Conservation (phyloP, 2,888 invertebrate species). For the Nephrotoma flavescens region DNA sequence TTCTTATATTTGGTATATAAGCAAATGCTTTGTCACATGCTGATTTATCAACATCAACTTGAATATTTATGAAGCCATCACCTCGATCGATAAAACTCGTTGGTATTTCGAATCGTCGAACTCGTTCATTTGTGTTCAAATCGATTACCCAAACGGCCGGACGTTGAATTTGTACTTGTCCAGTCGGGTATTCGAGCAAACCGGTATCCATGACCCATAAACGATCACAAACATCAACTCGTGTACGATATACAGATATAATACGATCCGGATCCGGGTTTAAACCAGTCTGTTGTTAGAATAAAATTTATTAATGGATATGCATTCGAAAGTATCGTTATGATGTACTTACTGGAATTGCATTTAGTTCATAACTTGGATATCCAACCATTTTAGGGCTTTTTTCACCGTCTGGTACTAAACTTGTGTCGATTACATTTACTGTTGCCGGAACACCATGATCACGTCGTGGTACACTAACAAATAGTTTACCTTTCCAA, state of each 20-base stretch:
- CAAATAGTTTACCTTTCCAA: conserved; percentile 14
- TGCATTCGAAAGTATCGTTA: neutral
- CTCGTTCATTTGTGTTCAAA: conserved; percentile 43
- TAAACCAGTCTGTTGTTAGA: conserved; percentile 9
- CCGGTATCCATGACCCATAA: conserved; percentile 73
- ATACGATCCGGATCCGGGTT: conserved; percentile 23
- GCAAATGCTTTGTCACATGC: conserved; percentile 51
- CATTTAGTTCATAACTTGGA: conserved; percentile 25
- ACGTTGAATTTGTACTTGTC: conserved; percentile 32
- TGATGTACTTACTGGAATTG: conserved; percentile 16
- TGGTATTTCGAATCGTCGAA: conserved; percentile 38
- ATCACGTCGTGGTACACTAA: conserved; percentile 46
- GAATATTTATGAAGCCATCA: conserved; percentile 44
- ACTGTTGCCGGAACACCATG: conserved; percentile 46
- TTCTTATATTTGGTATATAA: conserved; percentile 42
- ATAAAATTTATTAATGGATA: neutral
- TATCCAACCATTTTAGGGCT: conserved; percentile 28
- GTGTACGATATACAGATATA: conserved; percentile 55
- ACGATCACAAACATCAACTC: conserved; percentile 53
- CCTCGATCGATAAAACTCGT: conserved; percentile 21
- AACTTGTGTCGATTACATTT: conserved; percentile 33
- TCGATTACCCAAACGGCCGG: conserved; percentile 53
- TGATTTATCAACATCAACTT: conserved; percentile 42
- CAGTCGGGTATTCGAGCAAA: conserved; percentile 49
- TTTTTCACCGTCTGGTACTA: neutral